phyloP scores from a whole-genome alignment of 2,797 vertebrate species.

The Gymnothorax javanicus region DNA sequence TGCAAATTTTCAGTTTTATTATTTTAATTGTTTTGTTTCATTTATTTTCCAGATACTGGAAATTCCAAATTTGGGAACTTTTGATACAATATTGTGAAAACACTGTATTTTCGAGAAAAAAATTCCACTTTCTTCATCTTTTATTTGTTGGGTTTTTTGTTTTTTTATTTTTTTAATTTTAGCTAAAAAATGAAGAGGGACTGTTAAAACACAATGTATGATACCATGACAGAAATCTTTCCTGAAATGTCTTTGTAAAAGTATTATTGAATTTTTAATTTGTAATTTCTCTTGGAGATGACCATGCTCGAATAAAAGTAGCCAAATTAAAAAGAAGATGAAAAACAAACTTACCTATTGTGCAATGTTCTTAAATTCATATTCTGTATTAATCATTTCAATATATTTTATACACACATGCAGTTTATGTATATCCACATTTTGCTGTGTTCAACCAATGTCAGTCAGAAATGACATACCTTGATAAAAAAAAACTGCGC shows the following conservation, averaged over 20 bases:
- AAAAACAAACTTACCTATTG: conserved; percentile 22
- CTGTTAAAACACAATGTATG: conserved; percentile 90
- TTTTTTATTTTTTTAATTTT: conserved; percentile 64
- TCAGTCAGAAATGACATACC: conserved; percentile 5
- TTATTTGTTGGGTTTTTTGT: conserved; percentile 57
- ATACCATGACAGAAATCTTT: conserved; percentile 89
- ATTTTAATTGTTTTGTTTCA: conserved; percentile 81
- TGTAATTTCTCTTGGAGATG: conserved; percentile 97
- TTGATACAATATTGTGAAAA: conserved; percentile 98
- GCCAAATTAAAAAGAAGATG: conserved; percentile 85
- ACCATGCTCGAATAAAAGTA: conserved; percentile 99
- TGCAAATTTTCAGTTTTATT: conserved; percentile 88
- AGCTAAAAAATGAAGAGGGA: conserved; percentile 86
- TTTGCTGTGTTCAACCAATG: conserved; percentile 15
- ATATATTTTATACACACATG: conserved; percentile 41
- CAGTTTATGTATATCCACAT: conserved; percentile 31
- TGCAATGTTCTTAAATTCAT: neutral
- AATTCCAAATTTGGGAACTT: conserved; percentile 96
- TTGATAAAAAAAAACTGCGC: neutral
- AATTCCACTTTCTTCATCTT: conserved; percentile 98
- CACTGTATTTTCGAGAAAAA: conserved; percentile 96
- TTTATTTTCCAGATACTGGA: conserved; percentile 92
- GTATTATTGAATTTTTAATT: conserved; percentile 97
- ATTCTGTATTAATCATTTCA: conserved; percentile 63
- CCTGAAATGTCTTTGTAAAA: conserved; percentile 97